Conservation (phyloP, 2,113 vertebrate species). For the Podiceps cristatus region DNA sequence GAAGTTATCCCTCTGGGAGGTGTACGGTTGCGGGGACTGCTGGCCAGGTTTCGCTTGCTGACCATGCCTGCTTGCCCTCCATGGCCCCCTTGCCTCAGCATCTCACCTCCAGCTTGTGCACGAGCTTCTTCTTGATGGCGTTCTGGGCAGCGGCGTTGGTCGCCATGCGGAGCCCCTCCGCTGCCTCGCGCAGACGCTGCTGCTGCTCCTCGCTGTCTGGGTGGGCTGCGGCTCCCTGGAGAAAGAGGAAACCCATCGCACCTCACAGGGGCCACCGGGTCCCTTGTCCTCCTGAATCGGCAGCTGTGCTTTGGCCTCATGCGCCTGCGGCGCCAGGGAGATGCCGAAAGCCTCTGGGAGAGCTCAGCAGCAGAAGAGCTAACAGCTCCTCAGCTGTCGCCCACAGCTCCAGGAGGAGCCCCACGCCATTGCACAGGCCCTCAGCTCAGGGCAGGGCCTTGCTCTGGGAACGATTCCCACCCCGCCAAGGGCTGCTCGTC, state of each 20-base stretch:
- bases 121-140: slow-evolving; percentile 95
- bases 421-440: background rate
- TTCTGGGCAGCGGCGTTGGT: slow-evolving; percentile 93
- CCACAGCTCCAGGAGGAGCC: slow-evolving; percentile 36
- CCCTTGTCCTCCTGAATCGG: background rate
- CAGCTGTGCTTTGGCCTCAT: background rate
- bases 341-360: rapidly evolving
- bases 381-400: slow-evolving; percentile 82
- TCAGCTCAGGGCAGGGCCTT: background rate
- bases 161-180: slow-evolving; percentile 94
- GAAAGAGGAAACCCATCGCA: background rate
- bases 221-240: slow-evolving; percentile 94
- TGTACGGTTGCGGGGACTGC: background rate
- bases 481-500: rapidly evolving
- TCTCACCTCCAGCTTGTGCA: slow-evolving; percentile 94
- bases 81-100: rapidly evolving
- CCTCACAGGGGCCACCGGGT: rapidly evolving
- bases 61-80: rapidly evolving
- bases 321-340: rapidly evolving
- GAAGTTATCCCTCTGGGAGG: background rate
- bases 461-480: background rate
- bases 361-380: background rate
- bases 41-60: background rate
- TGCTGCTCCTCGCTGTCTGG: slow-evolving; percentile 97
- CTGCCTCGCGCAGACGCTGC: slow-evolving; percentile 92